Base-by-base conservation (phyloP, 1,140 invertebrate species). In the Eupeodes corollae region DNA sequence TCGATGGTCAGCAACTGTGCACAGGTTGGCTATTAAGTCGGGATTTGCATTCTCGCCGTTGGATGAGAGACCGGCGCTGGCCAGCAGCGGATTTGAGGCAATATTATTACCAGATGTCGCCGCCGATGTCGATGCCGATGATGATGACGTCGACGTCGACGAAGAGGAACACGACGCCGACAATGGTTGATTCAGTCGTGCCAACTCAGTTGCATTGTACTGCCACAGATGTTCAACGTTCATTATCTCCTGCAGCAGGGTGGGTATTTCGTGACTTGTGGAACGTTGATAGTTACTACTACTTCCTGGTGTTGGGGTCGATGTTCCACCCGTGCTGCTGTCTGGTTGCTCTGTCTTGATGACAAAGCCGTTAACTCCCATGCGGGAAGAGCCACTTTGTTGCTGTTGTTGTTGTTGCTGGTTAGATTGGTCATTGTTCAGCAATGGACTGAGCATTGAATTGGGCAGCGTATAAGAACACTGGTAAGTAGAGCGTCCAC, bases 161-260 rank as follows among this genome's bases (percentile, higher is more conserved):
- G 47, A 41, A 2, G 50, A 62, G 67, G 13, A 60, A 41, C 47
- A 63, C 40, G 68, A 63, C 45, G 64, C 59, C 18, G 59, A 53
- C 41, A 63, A 39, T 15, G 63, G 63, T 54, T 67, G 66, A 61
- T 75, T 78, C 3, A 80, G 70, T 49, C 76, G 70, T 39, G 70
- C 75, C 52, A 82, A 62, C 55, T 82, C 79, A 8, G 73, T 73
- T 67, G 88, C 85, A 55, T 84, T 90, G 68, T 88, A 90, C 63
- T 91, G 87, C 90, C 90, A 93, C 19, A 92, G 75, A 70, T 92
- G 88, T 65, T 93, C 90, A 52, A 92, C 90, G 67, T 91, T 86
- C 84, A 92, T 89, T 70, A 93, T 93, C 75, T 92, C 88, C 78
- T 91, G 69, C 3, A 75, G 42, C 30, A 60, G 15, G 73, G 35